Conservation (phyloP, 2,797 vertebrate species). For the Sitta carolinensis region DNA sequence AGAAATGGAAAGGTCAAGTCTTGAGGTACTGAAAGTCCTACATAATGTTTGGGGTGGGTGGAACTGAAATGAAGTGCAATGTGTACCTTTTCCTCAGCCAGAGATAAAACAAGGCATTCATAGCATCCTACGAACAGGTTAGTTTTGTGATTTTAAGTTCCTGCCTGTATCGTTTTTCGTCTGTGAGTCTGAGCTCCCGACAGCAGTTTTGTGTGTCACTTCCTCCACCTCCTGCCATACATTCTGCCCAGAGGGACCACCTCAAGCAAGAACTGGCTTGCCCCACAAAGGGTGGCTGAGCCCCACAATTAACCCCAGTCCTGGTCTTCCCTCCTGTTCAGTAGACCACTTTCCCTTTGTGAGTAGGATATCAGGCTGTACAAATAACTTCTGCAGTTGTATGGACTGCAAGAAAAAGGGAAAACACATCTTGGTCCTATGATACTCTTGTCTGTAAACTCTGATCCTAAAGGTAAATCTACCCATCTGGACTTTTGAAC, state of each 20-base stretch:
- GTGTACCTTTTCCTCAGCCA: background rate
- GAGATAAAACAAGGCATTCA: background rate
- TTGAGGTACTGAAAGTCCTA: background rate
- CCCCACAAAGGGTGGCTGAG: background rate
- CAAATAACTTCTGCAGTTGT: background rate
- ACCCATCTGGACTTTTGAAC: background rate
- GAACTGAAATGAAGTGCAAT: background rate
- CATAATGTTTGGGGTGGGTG: background rate
- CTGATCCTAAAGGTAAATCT: background rate
- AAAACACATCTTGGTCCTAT: background rate
- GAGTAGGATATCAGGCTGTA: background rate
- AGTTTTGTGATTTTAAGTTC: background rate
- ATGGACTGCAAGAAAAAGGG: background rate
- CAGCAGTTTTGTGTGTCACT: background rate
- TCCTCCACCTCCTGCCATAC: background rate
- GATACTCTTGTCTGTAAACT: background rate
- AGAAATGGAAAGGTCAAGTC: background rate
- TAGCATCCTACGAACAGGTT: background rate
- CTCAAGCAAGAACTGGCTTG: background rate
- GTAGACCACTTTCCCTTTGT: background rate
- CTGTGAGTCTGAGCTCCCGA: background rate
- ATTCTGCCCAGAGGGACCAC: background rate
- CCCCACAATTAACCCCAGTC: background rate
- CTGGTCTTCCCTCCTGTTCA: background rate
- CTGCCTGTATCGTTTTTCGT: background rate